Percentiles rank a stretch among this genome's conserved stretches.
phyloP scores from a whole-genome alignment of 2,113 vertebrate genomes.

The Podarcis cretensis region DNA sequence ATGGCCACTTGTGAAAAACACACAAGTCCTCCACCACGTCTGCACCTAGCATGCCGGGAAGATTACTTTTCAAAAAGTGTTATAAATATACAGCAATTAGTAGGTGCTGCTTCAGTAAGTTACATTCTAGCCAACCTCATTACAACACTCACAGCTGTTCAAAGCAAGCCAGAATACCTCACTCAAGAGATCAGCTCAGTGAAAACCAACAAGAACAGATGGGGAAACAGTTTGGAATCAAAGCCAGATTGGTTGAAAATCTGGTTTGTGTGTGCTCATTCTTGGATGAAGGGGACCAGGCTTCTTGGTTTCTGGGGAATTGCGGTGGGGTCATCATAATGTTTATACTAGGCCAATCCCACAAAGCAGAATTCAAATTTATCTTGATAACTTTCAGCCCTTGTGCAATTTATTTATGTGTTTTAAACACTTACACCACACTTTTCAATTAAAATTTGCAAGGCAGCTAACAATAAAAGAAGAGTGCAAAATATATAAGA shows the following conservation, averaged over 20 bases:
- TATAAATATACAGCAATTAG: constrained; percentile 44
- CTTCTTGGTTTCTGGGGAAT: background rate
- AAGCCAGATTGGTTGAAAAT: constrained; percentile 42
- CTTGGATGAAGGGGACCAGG: background rate
- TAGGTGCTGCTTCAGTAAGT: constrained; percentile 55
- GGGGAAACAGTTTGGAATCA: constrained; percentile 56
- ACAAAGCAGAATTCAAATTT: background rate
- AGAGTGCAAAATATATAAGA: background rate
- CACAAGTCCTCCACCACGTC: constrained; percentile 23
- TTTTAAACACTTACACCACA: background rate
- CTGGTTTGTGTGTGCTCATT: constrained; percentile 18
- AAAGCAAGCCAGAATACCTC: constrained; percentile 38
- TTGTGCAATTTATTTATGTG: background rate
- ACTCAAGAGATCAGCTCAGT: constrained; percentile 49
- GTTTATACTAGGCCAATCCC: background rate
- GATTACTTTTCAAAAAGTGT: constrained; percentile 40
- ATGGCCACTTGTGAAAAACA: constrained; percentile 46
- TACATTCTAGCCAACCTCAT: constrained; percentile 50
- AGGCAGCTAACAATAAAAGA: background rate
- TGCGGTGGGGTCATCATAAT: background rate
- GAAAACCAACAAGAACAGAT: constrained; percentile 57
- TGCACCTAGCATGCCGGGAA: constrained; percentile 27
- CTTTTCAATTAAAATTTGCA: background rate
- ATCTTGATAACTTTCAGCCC: background rate
- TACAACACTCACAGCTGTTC: constrained; percentile 50